Percentiles rank a stretch among this genome's conserved stretches.
phyloP scores from a whole-genome alignment of 2,888 invertebrate species.

The Steromphala cineraria region DNA sequence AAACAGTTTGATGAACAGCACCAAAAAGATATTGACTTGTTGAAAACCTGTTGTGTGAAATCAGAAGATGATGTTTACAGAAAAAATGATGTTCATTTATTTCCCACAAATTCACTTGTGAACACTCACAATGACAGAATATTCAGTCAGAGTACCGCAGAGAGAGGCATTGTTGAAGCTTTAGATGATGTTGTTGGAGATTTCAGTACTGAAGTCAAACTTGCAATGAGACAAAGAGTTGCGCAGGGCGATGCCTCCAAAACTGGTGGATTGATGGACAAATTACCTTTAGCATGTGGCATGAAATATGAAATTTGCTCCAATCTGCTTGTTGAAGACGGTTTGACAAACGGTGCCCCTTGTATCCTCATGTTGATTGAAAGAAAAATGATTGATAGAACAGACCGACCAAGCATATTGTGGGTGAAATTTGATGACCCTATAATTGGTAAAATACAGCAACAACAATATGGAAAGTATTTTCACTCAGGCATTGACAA shows the following conservation, averaged over 20 bases:
- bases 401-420: slow-evolving; percentile 25
- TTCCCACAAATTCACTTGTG: slow-evolving; percentile 37
- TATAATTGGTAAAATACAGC: slow-evolving; percentile 21
- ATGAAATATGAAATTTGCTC: slow-evolving; percentile 35
- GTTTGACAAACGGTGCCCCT: slow-evolving; percentile 43
- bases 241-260: background rate
- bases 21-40: slow-evolving; percentile 31
- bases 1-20: slow-evolving; percentile 8
- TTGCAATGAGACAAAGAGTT: slow-evolving; percentile 18
- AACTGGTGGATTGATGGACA: slow-evolving; percentile 29
- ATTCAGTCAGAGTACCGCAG: background rate
- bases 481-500: background rate
- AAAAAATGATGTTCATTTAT: slow-evolving; percentile 29
- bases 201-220: slow-evolving; percentile 16
- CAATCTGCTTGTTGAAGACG: slow-evolving; percentile 41
- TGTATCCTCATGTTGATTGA: slow-evolving; percentile 33
- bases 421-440: slow-evolving; percentile 27
- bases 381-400: background rate
- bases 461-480: slow-evolving; percentile 14
- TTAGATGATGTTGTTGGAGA: slow-evolving; percentile 34
- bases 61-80: slow-evolving; percentile 25
- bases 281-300: slow-evolving; percentile 24
- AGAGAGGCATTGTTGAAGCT: slow-evolving; percentile 22
- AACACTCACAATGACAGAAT: slow-evolving; percentile 27
- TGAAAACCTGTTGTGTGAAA: slow-evolving; percentile 27